Evolutionary conservation across 2,113 vertebrate genomes (phyloP), one percentile per base, ranked within the genome.

Genomic region (Xiphophorus hellerii): DNA sequence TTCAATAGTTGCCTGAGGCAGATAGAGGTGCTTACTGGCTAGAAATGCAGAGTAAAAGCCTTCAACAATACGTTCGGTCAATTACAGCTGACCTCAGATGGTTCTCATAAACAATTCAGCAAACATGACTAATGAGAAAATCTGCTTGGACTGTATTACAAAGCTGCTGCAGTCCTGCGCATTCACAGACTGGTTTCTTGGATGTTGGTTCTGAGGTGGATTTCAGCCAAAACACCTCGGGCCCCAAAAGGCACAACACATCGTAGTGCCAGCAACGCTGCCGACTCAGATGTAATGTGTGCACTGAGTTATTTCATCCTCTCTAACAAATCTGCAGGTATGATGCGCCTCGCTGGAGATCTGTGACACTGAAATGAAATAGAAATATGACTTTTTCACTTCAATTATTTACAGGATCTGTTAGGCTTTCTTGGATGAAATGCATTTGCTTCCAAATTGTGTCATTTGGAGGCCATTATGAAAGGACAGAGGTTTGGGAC

Each of bases 161-260:
- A 67, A 72, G 71, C 70, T 74, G 33, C 60, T 71, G 82, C 85
- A 78, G 81, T 77, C 80, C 81, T 76, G 69, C 74, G 72, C 88
- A 78, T 79, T 88, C 82, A 80, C 60, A 90, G 62, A 44, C 77
- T 87, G 65, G 63, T 90, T 90, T 87, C 88, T 85, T 87, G 80
- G 84, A 89, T 87, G 89, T 89, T 84, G 88, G 90, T 88, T 90
- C 84, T 77, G 48, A 88, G 67, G 81, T 91, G 89, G 89, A 92
- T 79, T 80, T 71, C 73, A 73, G 86, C 88, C 89, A 91, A 89
- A 88, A 78, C 71, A 69, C 85, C 82, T 82, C 61, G 77, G 85
- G 80, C 82, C 66, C 86, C 78, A 77, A 85, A 58, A 87, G 84
- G 78, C 85, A 65, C 75, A 90, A 70, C 62, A 80, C 76, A 84